These are phyloP conservation scores for Lepilemur septentrionalis DNA, from an alignment of 2,797 vertebrate genomes.

Conservation along the genomic window DNA sequence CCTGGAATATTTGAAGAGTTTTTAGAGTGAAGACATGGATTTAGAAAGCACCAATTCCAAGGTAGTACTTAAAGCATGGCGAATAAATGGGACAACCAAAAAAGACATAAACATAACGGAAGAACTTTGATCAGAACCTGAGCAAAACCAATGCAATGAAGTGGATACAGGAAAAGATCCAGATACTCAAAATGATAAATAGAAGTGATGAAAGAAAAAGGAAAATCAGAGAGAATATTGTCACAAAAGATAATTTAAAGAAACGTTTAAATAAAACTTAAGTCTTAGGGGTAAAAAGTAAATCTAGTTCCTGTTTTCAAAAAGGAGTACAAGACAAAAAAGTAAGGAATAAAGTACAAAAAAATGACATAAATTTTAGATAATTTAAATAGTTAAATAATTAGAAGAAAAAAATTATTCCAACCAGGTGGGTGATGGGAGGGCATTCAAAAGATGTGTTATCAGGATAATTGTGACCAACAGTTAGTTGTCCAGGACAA, in stretches of 20 bases:
- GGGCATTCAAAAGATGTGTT: not conserved
- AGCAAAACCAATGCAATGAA: not conserved
- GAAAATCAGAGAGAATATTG: not conserved
- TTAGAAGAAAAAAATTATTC: not conserved
- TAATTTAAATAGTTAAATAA: not conserved
- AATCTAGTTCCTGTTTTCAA: not conserved
- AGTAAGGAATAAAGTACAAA: not conserved
- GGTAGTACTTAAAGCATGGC: not conserved
- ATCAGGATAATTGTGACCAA: not conserved
- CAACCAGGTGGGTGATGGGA: not conserved
- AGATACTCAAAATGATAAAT: not conserved
- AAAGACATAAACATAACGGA: not conserved
- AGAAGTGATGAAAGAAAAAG: not conserved
- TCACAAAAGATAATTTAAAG: not conserved
- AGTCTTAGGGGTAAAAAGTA: not conserved
- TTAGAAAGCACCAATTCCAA: not conserved
- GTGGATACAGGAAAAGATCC: not conserved
- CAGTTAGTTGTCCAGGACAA: not conserved
- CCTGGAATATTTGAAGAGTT: not conserved
- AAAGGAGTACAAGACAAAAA: not conserved
- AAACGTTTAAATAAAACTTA: not conserved
- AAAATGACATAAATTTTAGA: not conserved
- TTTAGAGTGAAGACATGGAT: not conserved
- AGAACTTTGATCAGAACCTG: not conserved
- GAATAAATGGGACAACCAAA: not conserved